Evolutionary conservation across 2,113 vertebrate species (phyloP).

Genomic region (Romanogobio albipinnatus): DNA sequence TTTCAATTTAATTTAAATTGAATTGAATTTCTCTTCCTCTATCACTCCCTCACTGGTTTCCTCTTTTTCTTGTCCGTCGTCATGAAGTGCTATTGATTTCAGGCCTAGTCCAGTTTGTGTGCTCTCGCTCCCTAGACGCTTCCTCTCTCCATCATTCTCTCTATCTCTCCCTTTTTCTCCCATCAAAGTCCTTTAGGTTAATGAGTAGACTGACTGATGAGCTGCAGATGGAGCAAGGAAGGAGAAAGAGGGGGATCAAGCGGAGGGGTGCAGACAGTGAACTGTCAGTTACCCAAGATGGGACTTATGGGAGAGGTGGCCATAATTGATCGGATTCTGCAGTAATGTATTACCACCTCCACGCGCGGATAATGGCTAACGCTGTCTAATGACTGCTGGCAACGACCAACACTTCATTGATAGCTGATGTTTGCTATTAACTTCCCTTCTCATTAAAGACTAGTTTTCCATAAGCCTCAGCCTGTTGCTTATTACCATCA

Average conservation of each 20-base stretch:
- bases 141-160: slow-evolving; percentile 64
- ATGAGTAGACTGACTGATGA: slow-evolving; percentile 66
- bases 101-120: not conserved
- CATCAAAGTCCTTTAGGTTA: slow-evolving; percentile 61
- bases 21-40: too few species aligned
- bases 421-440: slow-evolving; percentile 29
- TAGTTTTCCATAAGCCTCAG: not conserved
- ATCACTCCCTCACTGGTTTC: not conserved
- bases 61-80: slow-evolving; percentile 7
- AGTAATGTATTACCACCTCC: slow-evolving; percentile 35
- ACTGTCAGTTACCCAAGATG: slow-evolving; percentile 38
- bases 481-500: not conserved
- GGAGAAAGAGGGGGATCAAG: not conserved
- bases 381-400: slow-evolving; percentile 30
- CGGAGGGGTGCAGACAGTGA: slow-evolving; percentile 39
- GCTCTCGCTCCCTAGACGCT: slow-evolving; percentile 43
- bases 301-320: slow-evolving; percentile 24
- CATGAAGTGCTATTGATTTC: slow-evolving; percentile 40
- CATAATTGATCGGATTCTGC: slow-evolving; percentile 34
- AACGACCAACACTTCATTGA: slow-evolving; percentile 27
- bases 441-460: slow-evolving; percentile 23
- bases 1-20: too few species aligned
- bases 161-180: slow-evolving; percentile 55
- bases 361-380: slow-evolving; percentile 11
- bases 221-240: slow-evolving; percentile 46